Percentiles rank a stretch among this genome's conserved stretches.
These are phyloP conservation scores for Piprites chloris DNA, from an alignment of 2,113 vertebrate species.

Conservation along the genomic window DNA sequence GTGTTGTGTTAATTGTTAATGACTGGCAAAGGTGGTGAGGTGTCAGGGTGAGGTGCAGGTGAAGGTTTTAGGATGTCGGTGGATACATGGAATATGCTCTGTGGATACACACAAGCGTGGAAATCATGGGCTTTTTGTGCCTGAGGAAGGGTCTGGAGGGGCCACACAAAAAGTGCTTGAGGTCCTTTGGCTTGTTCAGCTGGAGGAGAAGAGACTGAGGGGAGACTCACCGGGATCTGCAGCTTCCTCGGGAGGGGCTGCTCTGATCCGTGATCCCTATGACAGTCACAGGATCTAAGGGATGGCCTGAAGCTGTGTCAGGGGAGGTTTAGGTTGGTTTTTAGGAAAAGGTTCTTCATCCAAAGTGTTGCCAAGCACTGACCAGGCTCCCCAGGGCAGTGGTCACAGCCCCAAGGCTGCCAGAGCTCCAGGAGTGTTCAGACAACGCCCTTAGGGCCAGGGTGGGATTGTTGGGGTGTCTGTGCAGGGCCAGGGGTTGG, in stretches of 20 bases:
- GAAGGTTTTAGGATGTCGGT: background rate
- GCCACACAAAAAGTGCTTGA: background rate
- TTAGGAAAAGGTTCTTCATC: background rate
- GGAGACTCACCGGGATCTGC: too few relatives aligned
- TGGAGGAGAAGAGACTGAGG: background rate
- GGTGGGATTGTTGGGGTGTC: background rate
- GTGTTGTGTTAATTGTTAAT: background rate
- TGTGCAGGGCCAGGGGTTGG: background rate
- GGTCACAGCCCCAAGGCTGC: background rate
- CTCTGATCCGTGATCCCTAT: background rate
- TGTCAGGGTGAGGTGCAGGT: background rate
- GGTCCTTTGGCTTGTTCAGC: background rate
- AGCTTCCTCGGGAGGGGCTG: too few relatives aligned
- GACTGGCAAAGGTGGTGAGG: background rate
- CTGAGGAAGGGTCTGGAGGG: background rate
- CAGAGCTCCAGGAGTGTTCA: background rate
- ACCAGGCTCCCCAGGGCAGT: background rate
- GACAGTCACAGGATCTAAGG: background rate
- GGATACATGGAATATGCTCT: rapidly evolving
- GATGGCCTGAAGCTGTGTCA: background rate
- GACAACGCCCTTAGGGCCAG: background rate
- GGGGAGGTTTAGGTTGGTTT: background rate
- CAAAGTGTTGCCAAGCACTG: background rate
- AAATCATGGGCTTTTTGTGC: rapidly evolving
- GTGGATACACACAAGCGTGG: rapidly evolving